Conservation (phyloP, 2,888 invertebrate species). For the Metacarcinus magister region DNA sequence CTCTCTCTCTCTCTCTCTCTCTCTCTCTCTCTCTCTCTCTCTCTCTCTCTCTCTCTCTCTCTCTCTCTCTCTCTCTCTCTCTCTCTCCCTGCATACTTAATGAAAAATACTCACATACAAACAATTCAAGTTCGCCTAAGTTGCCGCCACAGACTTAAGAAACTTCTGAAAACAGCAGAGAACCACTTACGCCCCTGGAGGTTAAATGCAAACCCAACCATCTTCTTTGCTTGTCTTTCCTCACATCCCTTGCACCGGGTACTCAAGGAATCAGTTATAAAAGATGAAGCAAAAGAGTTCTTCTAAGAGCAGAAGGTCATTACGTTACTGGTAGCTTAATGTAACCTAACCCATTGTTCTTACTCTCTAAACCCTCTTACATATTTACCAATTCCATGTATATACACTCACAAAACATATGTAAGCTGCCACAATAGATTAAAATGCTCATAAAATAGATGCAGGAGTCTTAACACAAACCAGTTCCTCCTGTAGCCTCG, state of each 20-base stretch:
- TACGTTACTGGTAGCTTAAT: background rate
- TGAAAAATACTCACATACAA: background rate
- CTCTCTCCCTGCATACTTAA: background rate
- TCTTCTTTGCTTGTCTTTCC: background rate
- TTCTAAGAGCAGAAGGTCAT: background rate
- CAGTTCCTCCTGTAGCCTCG: background rate
- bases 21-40: background rate
- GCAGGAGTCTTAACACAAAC: background rate
- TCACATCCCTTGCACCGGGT: background rate
- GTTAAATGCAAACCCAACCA: background rate
- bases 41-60: conserved; percentile 33
- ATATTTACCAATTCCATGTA: background rate
- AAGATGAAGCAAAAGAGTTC: background rate
- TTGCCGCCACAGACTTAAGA: background rate
- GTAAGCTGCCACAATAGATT: background rate
- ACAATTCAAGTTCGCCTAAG: background rate
- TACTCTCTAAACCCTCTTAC: background rate
- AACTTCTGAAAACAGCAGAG: background rate
- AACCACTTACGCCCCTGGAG: background rate
- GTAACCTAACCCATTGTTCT: background rate
- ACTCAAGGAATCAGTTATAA: background rate
- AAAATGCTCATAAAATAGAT: background rate
- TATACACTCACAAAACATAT: background rate
- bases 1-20: no score
- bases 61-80: conserved; percentile 31